Base-by-base conservation (phyloP, 2,888 invertebrate species). In the Pollenia angustigena region DNA sequence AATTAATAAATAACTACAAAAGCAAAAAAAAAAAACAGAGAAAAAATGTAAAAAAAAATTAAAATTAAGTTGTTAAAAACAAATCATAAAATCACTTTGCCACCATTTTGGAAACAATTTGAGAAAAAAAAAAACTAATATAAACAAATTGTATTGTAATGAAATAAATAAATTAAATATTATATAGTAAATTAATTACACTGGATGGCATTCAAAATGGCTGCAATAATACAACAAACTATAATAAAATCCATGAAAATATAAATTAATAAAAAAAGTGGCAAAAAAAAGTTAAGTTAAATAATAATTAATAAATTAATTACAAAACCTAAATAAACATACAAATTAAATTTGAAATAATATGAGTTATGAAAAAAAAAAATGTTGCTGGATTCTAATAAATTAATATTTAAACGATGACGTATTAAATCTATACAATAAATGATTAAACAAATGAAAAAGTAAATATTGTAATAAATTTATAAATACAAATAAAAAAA, bases 351-450 rank as follows among this genome's bases (percentile, higher is more conserved):
- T 40, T 32, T 54, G 44, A 54, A 78, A 54, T 54, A 10, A 46
- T 58, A 40, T 52, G 16, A 18, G 16, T 2, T 18, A 50, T 16
- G 23, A 42, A 18, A 44, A 74, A 58, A 80, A 18, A 18, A 18
- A 69, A 69, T 50, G 44, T 75, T 86, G 75, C 75, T 83, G 80
- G 50, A 86, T 66, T 80, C 42, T 62, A 64, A 64, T 58, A 69
- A 75, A 46, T 68, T 52, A 85, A 60, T 62, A 74, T 69, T 75
- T 80, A 69, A 54, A 52, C 16, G 12, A 56, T 52, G 44, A 68
- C 54, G 58, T 58, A 68, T 52, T 64, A 18, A 75, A 75, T 52
- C 68, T 69, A 68, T 81, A 60, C 32, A 32, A 32, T 32, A 32
- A 32, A 32, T 32, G 32, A 32, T 32, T 32, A 32, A 32, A 32